Conservation (phyloP, 2,888 invertebrate species). For the Podotricha telesiphe region DNA sequence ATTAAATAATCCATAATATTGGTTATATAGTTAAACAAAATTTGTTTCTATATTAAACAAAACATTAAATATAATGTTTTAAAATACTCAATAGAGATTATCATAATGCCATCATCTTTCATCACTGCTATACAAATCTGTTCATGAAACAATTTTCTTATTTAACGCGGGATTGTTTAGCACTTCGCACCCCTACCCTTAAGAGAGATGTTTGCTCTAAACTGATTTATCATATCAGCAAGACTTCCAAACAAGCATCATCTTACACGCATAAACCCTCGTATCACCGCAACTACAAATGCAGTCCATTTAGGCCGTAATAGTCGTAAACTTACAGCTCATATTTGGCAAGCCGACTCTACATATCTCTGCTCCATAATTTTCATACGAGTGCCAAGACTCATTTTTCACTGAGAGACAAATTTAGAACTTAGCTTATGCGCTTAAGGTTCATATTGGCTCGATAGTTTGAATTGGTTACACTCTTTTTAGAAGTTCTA, state of each 20-base stretch:
- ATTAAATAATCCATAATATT: no score
- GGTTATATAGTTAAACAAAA: no score
- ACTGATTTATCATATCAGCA: conserved; percentile 83
- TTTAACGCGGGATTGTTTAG: conserved; percentile 72
- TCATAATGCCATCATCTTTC: conserved; percentile 37
- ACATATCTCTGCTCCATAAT: conserved; percentile 57
- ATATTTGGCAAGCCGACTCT: conserved; percentile 69
- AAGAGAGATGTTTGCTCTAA: conserved; percentile 77
- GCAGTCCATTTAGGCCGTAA: conserved; percentile 76
- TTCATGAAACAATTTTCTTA: conserved; percentile 72
- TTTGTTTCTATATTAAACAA: no score
- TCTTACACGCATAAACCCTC: conserved; percentile 82
- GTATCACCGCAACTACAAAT: conserved; percentile 63
- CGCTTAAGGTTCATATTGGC: conserved; percentile 49
- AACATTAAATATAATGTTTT: not conserved
- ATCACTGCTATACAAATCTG: conserved; percentile 40
- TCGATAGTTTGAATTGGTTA: conserved; percentile 33
- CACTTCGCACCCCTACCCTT: conserved; percentile 67
- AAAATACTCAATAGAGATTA: conserved; percentile 36
- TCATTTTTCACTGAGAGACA: conserved; percentile 36
- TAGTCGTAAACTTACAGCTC: conserved; percentile 69
- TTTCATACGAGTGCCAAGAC: conserved; percentile 54
- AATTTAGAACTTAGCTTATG: conserved; percentile 51
- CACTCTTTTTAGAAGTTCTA: conserved; percentile 35
- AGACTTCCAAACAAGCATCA: conserved; percentile 80